Percentiles rank a stretch among this genome's conserved stretches.
Evolutionary conservation across 2,888 invertebrate species (phyloP).

Genomic region (Oligia latruncula): DNA sequence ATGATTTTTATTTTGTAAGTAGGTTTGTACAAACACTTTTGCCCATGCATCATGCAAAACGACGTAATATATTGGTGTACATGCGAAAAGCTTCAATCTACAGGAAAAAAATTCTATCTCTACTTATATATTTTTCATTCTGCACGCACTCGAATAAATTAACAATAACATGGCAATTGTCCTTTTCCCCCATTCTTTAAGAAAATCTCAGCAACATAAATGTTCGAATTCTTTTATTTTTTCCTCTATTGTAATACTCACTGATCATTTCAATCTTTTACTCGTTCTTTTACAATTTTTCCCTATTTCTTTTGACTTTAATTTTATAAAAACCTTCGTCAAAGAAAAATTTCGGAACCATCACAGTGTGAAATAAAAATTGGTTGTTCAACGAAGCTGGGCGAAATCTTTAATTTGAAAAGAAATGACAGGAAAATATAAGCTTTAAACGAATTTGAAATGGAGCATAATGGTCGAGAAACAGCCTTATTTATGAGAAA

Average conservation of each 20-base stretch:
- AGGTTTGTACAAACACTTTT: too few relatives aligned
- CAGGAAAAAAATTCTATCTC: neutral
- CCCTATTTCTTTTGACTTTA: slow-evolving; percentile 33
- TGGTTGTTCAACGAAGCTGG: neutral
- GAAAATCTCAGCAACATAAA: slow-evolving; percentile 42
- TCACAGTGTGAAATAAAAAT: slow-evolving; percentile 36
- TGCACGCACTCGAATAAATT: slow-evolving; percentile 46
- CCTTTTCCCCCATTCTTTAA: slow-evolving; percentile 17
- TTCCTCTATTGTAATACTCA: slow-evolving; percentile 42
- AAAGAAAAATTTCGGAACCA: slow-evolving; percentile 35
- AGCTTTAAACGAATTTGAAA: slow-evolving; percentile 15
- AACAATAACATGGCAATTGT: slow-evolving; percentile 54
- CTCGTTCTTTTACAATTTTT: slow-evolving; percentile 37
- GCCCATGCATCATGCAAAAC: slow-evolving; percentile 21
- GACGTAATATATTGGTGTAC: slow-evolving; percentile 20
- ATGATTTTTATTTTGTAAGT: too few relatives aligned
- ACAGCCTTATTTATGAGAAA: neutral
- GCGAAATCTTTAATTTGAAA: slow-evolving; percentile 21
- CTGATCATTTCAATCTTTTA: slow-evolving; percentile 53
- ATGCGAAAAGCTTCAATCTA: slow-evolving; percentile 25
- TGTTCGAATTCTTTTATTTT: slow-evolving; percentile 33
- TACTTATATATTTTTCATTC: slow-evolving; percentile 23
- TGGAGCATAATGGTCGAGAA: neutral
- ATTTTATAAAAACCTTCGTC: slow-evolving; percentile 21
- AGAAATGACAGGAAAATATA: slow-evolving; percentile 7